Evolutionary conservation across 2,113 vertebrate species (phyloP).

Genomic region (crab-eating macaque (Macaca fascicularis)): T2T-MFA8v1.1 NC_088384.1:114431001-114431500

Average conservation of each 20-base stretch:
- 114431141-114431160: neutral
- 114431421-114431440: neutral
- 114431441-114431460: neutral
- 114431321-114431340: neutral
- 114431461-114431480: neutral
- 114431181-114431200: neutral
- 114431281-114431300: neutral
- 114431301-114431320: neutral
- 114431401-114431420: neutral
- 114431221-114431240: conserved; percentile 22
- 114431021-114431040: neutral
- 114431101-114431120: neutral
- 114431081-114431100: no score
- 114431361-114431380: neutral
- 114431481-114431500: conserved; percentile 32
- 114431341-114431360: neutral
- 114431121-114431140: neutral
- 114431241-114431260: neutral
- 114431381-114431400: neutral
- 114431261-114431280: neutral
- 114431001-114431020: neutral
- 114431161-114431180: neutral
- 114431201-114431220: neutral
- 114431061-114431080: neutral
- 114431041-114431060: neutral